Conservation (phyloP, 2,888 invertebrate genomes). For the Limnephilus auricula region DNA sequence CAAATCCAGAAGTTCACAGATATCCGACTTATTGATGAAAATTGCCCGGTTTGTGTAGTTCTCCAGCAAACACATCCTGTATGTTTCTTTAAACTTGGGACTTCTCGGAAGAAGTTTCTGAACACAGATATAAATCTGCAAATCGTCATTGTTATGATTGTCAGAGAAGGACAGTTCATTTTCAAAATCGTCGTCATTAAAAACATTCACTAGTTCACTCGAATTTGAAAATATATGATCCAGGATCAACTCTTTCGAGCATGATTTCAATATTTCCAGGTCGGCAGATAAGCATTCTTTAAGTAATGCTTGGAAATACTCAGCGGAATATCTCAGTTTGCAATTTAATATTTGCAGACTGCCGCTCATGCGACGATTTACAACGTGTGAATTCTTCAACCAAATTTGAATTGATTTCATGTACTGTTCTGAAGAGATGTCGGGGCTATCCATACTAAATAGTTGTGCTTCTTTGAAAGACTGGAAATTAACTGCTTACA, state of each 20-base stretch:
- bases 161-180: conserved; percentile 67
- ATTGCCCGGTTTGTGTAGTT: conserved; percentile 71
- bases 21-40: conserved; percentile 75
- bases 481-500: not conserved
- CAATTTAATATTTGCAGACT: conserved; percentile 69
- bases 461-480: not conserved
- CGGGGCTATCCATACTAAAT: conserved; percentile 15
- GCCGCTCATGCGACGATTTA: conserved; percentile 85
- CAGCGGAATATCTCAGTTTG: conserved; percentile 26
- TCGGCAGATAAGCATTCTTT: conserved; percentile 26
- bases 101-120: conserved; percentile 73
- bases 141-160: conserved; percentile 52
- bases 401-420: conserved; percentile 82
- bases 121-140: conserved; percentile 69
- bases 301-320: conserved; percentile 33
- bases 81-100: conserved; percentile 71
- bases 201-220: conserved; percentile 30
- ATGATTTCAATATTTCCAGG: conserved; percentile 4
- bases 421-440: conserved; percentile 74
- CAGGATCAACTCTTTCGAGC: conserved; percentile 43
- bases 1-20: conserved; percentile 70
- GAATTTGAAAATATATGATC: conserved; percentile 39
- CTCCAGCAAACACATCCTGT: conserved; percentile 73
- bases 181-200: conserved; percentile 53
- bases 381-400: conserved; percentile 82